phyloP scores from a whole-genome alignment of 1,140 invertebrate genomes.

The Euura saliciscinereae region DNA sequence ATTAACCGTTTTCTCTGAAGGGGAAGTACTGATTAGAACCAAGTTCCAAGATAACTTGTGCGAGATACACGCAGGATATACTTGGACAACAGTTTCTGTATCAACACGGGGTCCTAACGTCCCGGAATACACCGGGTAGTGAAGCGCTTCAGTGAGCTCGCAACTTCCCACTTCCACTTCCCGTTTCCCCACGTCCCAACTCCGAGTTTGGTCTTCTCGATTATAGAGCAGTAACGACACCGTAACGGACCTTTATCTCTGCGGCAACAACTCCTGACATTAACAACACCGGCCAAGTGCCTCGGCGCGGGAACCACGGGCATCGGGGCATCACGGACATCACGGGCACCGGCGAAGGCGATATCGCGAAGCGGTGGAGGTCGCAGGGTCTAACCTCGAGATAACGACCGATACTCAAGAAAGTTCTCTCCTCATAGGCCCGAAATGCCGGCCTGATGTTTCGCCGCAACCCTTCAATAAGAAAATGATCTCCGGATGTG shows the following conservation, averaged over 20 bases:
- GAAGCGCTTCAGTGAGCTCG: background rate
- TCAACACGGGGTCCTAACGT: too few species aligned
- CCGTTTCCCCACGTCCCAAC: background rate
- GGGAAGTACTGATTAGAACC: background rate
- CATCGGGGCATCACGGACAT: too few species aligned
- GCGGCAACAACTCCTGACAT: background rate
- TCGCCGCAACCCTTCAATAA: too few species aligned
- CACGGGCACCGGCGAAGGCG: background rate
- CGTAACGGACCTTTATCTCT: constrained; percentile 5
- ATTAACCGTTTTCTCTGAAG: too few species aligned
- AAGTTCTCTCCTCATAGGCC: background rate
- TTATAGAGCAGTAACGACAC: background rate
- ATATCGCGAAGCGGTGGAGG: background rate
- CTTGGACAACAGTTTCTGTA: too few species aligned
- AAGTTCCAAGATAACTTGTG: background rate
- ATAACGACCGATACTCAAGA: background rate
- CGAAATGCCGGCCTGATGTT: background rate
- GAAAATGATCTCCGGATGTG: too few species aligned
- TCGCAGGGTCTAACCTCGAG: background rate
- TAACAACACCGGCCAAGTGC: background rate
- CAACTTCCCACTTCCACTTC: background rate
- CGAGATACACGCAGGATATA: background rate
- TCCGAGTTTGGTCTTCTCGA: background rate
- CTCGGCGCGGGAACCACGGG: background rate
- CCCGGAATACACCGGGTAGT: background rate